phyloP scores from a whole-genome alignment of 2,797 vertebrate genomes.

The Mormyrops attenuatus region DNA sequence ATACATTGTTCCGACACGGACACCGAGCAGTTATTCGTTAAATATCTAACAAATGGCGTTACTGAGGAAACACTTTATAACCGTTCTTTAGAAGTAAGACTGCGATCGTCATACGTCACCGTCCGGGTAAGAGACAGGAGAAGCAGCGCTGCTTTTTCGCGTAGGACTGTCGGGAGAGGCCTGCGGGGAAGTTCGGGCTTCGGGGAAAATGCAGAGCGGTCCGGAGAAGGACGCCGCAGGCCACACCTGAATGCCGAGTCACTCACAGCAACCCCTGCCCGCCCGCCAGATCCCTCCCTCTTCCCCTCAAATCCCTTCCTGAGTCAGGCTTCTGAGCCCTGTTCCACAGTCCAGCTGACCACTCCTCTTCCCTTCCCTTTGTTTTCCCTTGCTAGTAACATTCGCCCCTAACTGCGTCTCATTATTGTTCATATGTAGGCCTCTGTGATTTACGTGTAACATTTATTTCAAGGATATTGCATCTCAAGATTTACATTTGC shows the following conservation, averaged over 20 bases:
- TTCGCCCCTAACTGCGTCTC: neutral
- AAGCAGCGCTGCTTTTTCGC: neutral
- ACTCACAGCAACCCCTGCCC: conserved; percentile 18
- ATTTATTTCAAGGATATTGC: neutral
- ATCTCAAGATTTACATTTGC: neutral
- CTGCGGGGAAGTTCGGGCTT: conserved; percentile 32
- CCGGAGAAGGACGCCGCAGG: conserved; percentile 33
- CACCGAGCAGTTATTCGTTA: neutral
- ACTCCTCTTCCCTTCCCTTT: conserved; percentile 7
- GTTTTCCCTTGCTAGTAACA: neutral
- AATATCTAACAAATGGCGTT: neutral
- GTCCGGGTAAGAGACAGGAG: neutral
- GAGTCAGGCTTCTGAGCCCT: neutral
- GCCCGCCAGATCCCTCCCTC: neutral
- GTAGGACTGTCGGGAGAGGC: neutral
- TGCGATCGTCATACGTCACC: neutral
- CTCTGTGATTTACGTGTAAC: neutral
- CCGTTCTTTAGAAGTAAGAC: neutral
- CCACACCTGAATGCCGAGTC: conserved; percentile 62
- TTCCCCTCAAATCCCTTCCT: conserved; percentile 12
- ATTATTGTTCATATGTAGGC: neutral
- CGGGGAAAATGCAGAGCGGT: conserved; percentile 25
- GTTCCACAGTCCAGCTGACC: neutral
- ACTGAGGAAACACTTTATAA: neutral
- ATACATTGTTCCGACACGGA: neutral